Percentiles rank a stretch among this genome's conserved stretches.
Conservation (phyloP, 2,113 vertebrate species). For the Polyodon spathula region DNA sequence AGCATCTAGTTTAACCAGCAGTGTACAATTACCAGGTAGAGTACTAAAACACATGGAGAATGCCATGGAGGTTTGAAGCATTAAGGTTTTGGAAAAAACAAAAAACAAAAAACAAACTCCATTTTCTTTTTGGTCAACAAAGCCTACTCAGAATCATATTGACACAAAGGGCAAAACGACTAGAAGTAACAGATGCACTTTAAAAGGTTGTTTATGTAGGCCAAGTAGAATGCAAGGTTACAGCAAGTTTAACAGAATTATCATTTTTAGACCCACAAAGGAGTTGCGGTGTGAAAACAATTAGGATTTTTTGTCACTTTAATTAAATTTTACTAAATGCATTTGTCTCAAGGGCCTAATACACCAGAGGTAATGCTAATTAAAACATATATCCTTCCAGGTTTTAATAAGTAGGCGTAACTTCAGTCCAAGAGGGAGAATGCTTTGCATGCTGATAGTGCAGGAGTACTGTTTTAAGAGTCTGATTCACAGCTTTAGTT, state of each 20-base stretch:
- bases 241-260: constrained; percentile 27
- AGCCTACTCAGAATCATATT: background rate
- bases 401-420: constrained; percentile 64
- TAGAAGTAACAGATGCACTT: constrained; percentile 17
- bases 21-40: no score
- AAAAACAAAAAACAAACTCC: no score
- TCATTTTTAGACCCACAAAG: constrained; percentile 46
- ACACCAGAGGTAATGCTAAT: constrained; percentile 77
- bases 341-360: constrained; percentile 68
- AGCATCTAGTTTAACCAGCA: no score
- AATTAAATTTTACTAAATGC: constrained; percentile 88
- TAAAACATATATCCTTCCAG: constrained; percentile 76
- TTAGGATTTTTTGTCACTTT: constrained; percentile 82
- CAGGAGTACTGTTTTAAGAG: background rate
- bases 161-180: constrained; percentile 20
- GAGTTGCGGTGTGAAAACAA: constrained; percentile 71
- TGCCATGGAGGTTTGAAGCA: no score
- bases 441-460: constrained; percentile 56
- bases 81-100: no score
- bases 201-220: constrained; percentile 31
- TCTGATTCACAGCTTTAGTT: constrained; percentile 9
- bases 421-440: constrained; percentile 32
- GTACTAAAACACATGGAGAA: no score
- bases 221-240: constrained; percentile 22
- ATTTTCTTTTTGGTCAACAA: background rate